Evolutionary conservation across 2,797 vertebrate species (phyloP), one percentile per base, ranked within the genome.

Genomic region (Anisognathus igniventris): DNA sequence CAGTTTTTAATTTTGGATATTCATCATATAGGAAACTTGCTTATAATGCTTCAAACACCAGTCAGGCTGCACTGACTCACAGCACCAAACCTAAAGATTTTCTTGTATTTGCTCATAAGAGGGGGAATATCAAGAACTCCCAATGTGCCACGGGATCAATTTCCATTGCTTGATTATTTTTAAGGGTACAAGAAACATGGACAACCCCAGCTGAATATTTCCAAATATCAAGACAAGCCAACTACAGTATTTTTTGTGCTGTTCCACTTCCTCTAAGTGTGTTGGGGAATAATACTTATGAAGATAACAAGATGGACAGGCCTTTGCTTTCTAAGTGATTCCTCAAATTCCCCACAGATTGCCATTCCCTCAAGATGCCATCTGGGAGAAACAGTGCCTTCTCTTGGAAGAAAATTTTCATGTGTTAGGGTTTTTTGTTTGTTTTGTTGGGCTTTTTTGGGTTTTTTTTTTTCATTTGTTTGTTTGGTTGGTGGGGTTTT

Each of bases 1-100:
- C 62, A 77, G 79, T 92, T 96, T 85, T 96, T 88, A 73, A 90
- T 92, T 92, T 93, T 62, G 88, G 91, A 75, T 85, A 94, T 87
- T 93, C 86, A 92, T 88, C 79, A 67, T 62, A 76, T 89, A 92
- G 77, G 82, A 93, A 93, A 95, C 72, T 88, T 54, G 45, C 89
- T 86, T 93, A 64, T 58, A 92, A 62, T 44, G 68, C 83, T 82
- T 81, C 75, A 82, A 91, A 80, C 67, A 58, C 47, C 71, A 37
- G 82, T 42, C 89, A 79, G 90, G 75, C 62, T 92, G 62, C 61
- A 56, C 44, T 21, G 72, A 39, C 74, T 93, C 79, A 27, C 0
- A 0, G n/a, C 48, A 21, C 50, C 45, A 31, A 60, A 40, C 28
- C 54, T 30, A 30, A 80, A 83, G 68, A 78, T 93, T 65, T 84